These are phyloP conservation scores for Trilocha varians DNA, from an alignment of 2,888 invertebrate species.

Conservation along the genomic window DNA sequence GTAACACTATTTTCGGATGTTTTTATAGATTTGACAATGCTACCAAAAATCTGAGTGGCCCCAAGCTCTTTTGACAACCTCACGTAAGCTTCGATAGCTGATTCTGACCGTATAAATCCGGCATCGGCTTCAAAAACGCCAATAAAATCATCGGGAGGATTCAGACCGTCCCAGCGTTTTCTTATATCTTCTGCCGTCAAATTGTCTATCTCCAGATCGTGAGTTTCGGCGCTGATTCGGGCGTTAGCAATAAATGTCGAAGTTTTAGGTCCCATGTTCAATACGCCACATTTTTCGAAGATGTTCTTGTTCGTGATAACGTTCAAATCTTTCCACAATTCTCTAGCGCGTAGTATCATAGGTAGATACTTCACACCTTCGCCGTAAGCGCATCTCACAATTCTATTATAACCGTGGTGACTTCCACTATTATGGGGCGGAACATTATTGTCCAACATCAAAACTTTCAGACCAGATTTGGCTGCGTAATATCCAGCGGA, in stretches of 20 bases:
- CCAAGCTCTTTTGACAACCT: slow-evolving; percentile 3
- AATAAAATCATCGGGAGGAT: neutral
- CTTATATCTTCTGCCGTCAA: slow-evolving; percentile 3
- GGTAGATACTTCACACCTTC: slow-evolving; percentile 6
- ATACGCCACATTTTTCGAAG: slow-evolving; percentile 2
- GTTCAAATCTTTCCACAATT: slow-evolving; percentile 5
- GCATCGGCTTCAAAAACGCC: slow-evolving; percentile 5
- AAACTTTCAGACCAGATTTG: slow-evolving; percentile 3
- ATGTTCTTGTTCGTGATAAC: neutral
- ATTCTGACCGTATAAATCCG: slow-evolving; percentile 2
- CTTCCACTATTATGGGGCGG: slow-evolving; percentile 4
- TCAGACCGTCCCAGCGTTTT: slow-evolving; percentile 1
- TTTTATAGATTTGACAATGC: slow-evolving; percentile 1
- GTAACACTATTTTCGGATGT: slow-evolving; percentile 1
- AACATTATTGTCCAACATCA: slow-evolving; percentile 4
- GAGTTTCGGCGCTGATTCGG: neutral
- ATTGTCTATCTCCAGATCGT: slow-evolving; percentile 1
- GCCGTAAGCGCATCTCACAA: slow-evolving; percentile 3
- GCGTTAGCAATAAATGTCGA: slow-evolving; percentile 5
- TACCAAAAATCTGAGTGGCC: slow-evolving; percentile 4
- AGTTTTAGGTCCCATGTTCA: slow-evolving; percentile 3
- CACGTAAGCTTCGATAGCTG: neutral
- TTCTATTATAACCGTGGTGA: slow-evolving; percentile 5
- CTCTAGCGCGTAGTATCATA: slow-evolving; percentile 1
- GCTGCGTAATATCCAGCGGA: slow-evolving; percentile 5